These are phyloP conservation scores for Anolis carolinensis DNA, from an alignment of 2,113 vertebrate genomes.

Conservation along the genomic window DNA sequence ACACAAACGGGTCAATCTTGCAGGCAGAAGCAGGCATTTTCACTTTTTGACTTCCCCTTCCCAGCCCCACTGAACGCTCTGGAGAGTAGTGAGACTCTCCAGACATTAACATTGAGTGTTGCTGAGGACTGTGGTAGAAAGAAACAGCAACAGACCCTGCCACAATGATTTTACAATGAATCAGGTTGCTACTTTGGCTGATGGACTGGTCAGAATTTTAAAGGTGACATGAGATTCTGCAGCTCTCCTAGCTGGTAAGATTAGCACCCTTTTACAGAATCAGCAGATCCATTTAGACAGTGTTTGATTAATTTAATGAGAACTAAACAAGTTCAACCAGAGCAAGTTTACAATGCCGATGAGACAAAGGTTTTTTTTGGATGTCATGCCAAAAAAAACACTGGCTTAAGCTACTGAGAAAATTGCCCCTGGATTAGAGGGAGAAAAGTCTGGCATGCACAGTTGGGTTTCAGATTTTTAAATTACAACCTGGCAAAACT, in stretches of 20 bases:
- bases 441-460: slow-evolving; percentile 19
- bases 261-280: slow-evolving; percentile 11
- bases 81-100: too few species aligned
- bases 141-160: background rate
- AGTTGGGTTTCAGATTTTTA: slow-evolving; percentile 22
- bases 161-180: background rate
- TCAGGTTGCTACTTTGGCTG: background rate
- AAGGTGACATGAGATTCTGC: background rate
- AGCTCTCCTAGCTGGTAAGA: slow-evolving; percentile 5
- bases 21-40: too few species aligned
- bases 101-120: too few species aligned
- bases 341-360: slow-evolving; percentile 26
- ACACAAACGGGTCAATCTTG: too few species aligned
- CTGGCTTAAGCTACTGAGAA: slow-evolving; percentile 46
- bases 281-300: background rate
- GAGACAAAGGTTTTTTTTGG: slow-evolving; percentile 31
- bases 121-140: background rate
- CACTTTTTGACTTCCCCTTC: too few species aligned
- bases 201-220: slow-evolving; percentile 7
- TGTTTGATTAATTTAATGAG: slow-evolving; percentile 31
- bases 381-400: slow-evolving; percentile 44
- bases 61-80: too few species aligned
- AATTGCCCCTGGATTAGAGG: background rate
- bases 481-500: slow-evolving; percentile 19
- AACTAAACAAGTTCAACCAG: slow-evolving; percentile 25